Percentiles rank a stretch among this genome's conserved stretches.
These are phyloP conservation scores for Ips typographus DNA, from an alignment of 1,140 invertebrate species.

Conservation along the genomic window DNA sequence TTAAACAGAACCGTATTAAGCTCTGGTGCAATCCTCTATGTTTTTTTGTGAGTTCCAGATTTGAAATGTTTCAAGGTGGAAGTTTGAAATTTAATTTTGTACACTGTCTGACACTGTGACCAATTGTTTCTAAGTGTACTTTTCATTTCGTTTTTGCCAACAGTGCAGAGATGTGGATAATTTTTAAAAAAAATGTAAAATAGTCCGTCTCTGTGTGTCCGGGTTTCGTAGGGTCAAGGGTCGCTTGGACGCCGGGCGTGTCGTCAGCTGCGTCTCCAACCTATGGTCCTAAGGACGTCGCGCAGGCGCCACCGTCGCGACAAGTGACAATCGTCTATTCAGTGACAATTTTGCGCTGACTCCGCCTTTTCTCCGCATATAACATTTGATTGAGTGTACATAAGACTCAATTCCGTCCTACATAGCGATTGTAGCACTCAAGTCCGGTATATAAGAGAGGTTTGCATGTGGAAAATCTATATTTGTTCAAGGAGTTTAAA, in stretches of 20 bases:
- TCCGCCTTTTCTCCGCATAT: slow-evolving; percentile 40
- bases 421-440: too few species aligned
- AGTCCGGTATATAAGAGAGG: neutral
- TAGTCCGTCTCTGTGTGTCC: slow-evolving; percentile 40
- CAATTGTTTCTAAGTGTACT: too few species aligned
- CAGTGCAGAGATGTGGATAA: too few species aligned
- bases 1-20: slow-evolving; percentile 6
- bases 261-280: slow-evolving; percentile 49
- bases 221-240: slow-evolving; percentile 51
- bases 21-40: too few species aligned
- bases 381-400: slow-evolving; percentile 19
- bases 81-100: too few species aligned
- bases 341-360: slow-evolving; percentile 50
- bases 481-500: neutral
- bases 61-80: too few species aligned
- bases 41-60: too few species aligned
- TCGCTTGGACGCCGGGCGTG: slow-evolving; percentile 51
- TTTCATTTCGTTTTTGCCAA: too few species aligned
- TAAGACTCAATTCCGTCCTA: slow-evolving; percentile 27
- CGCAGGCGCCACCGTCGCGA: slow-evolving; percentile 49
- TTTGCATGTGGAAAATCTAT: neutral
- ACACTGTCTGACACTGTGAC: too few species aligned
- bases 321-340: slow-evolving; percentile 51
- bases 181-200: too few species aligned
- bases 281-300: slow-evolving; percentile 49